phyloP scores from a whole-genome alignment of 1,140 invertebrate genomes.

The Saxidomus purpurata region DNA sequence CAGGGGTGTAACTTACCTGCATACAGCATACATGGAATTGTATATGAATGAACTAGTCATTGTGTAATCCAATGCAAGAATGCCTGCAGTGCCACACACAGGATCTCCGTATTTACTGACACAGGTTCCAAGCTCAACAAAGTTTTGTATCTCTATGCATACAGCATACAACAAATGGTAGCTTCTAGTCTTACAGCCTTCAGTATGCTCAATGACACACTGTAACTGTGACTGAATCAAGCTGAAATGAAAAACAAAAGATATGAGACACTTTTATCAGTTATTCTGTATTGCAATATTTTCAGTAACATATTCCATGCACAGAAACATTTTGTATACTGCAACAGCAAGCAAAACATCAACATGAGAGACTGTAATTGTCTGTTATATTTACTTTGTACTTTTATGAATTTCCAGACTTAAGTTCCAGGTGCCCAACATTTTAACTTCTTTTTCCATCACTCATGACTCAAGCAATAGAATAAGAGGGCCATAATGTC shows the following conservation, averaged over 20 bases:
- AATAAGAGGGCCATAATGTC: no score
- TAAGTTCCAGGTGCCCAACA: no score
- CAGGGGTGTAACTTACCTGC: conserved; percentile 31
- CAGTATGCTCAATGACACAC: conserved; percentile 42
- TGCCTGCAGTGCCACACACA: conserved; percentile 31
- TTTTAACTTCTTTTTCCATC: no score
- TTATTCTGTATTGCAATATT: no score
- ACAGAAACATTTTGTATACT: no score
- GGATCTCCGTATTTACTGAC: conserved; percentile 50
- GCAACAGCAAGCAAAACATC: no score
- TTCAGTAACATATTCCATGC: no score
- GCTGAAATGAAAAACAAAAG: conserved; percentile 16
- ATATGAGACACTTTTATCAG: no score
- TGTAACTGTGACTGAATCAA: not conserved
- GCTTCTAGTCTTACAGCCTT: not conserved
- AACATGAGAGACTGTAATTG: no score
- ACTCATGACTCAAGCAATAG: no score
- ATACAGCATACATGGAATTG: conserved; percentile 13
- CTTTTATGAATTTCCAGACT: no score
- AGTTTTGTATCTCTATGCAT: not conserved
- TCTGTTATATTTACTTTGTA: no score
- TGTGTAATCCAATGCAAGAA: conserved; percentile 20
- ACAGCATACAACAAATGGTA: conserved; percentile 23
- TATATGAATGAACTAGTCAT: not conserved
- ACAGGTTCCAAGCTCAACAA: conserved; percentile 45